Conservation (phyloP, 2,888 invertebrate species). For the Agrochola lota region DNA sequence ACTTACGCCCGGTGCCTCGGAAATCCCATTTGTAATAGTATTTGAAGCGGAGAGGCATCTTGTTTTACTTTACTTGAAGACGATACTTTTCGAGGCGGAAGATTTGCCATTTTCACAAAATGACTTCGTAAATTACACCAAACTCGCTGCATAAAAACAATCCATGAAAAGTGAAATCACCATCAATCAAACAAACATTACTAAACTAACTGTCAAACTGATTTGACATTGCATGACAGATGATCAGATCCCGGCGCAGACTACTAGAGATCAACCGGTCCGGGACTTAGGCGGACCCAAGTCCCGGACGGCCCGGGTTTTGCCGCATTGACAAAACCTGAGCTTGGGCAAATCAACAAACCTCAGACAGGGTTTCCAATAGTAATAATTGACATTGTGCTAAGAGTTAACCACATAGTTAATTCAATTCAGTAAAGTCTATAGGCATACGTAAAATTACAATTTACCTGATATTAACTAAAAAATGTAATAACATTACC, state of each 20-base stretch:
- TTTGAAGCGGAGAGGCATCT: conserved; percentile 94
- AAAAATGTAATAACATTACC: too few species aligned
- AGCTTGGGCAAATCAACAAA: neutral
- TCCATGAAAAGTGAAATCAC: conserved; percentile 43
- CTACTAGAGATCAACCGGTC: neutral
- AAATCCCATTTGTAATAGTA: conserved; percentile 96
- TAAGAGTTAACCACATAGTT: too few species aligned
- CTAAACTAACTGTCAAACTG: conserved; percentile 17
- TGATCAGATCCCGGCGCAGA: neutral
- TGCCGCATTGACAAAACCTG: too few species aligned
- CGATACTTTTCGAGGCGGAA: conserved; percentile 94
- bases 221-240: conserved; percentile 8
- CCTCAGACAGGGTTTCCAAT: too few species aligned
- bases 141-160: conserved; percentile 75
- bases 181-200: conserved; percentile 45
- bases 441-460: too few species aligned
- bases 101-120: conserved; percentile 91
- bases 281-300: neutral
- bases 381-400: too few species aligned
- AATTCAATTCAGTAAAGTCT: too few species aligned
- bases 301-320: too few species aligned
- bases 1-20: conserved; percentile 97
- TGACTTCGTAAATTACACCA: conserved; percentile 66
- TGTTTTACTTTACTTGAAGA: conserved; percentile 94
- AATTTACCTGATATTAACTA: too few species aligned